These are phyloP conservation scores for Sebastes diploproa DNA, from an alignment of 2,797 vertebrate genomes.

Conservation along the genomic window DNA sequence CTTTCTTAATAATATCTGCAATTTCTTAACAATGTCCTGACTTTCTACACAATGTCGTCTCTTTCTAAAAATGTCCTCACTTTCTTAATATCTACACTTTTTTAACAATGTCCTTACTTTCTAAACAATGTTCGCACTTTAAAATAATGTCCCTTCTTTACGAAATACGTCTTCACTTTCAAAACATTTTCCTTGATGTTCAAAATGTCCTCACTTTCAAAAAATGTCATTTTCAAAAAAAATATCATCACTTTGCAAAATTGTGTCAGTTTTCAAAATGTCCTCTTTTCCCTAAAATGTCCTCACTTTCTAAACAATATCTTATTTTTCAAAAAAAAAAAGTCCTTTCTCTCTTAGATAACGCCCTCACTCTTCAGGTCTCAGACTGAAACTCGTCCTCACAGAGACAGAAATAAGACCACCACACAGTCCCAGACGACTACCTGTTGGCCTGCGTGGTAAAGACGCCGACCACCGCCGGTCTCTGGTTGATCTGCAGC, in stretches of 20 bases:
- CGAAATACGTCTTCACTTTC: accelerated
- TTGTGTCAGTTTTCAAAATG: too few species aligned
- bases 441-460: constrained; percentile 97
- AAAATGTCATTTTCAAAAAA: background rate
- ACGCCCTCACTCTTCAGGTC: background rate
- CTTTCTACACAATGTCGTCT: too few species aligned
- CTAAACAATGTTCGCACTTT: background rate
- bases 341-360: background rate
- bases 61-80: too few species aligned
- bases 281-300: background rate
- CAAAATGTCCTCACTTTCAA: background rate
- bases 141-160: too few species aligned
- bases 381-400: background rate
- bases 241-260: too few species aligned
- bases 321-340: background rate
- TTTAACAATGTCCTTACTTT: background rate
- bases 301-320: too few species aligned
- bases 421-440: background rate
- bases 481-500: constrained; percentile 90
- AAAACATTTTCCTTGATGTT: too few species aligned
- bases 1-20: too few species aligned
- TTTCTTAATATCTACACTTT: too few species aligned
- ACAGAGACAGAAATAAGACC: background rate
- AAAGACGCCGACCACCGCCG: constrained; percentile 91
- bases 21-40: too few species aligned